Evolutionary conservation across 2,113 vertebrate species (phyloP), one percentile per base, ranked within the genome.

Genomic region (Herpailurus yagouaroundi): DNA sequence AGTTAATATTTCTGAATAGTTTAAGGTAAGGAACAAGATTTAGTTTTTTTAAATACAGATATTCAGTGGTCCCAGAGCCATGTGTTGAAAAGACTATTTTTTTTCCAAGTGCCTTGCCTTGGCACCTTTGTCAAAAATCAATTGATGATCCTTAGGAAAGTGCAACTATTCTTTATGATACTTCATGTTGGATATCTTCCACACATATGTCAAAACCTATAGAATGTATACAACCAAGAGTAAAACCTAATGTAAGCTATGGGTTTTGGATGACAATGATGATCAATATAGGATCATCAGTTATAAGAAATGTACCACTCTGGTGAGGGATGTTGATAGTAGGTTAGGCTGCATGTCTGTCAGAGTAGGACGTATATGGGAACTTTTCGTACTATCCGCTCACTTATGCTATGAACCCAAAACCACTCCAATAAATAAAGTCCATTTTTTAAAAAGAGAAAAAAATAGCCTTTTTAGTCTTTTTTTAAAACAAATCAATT

Each of bases 11-110:
- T 89, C 84, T 41, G 21, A 55, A 45, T 19, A 25, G n/a, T 48
- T 36, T 91, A 88, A 94, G 69, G n/a, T 60, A 91, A 97, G n/a
- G 52, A 64, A 83, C 23, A 97, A 66, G 50, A 12, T 69, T 92
- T 68, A n/a, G 23, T 69, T 90, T 96, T 74, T 74, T 95, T 80
- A 52, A 48, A 27, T 31, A 63, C 4, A 64, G 33, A 18, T 79
- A 45, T n/a, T 89, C 38, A 52, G 36, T 86, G 57, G n/a, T 66
- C 50, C 33, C 45, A 55, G 63, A 16, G 41, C 33, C 71, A 60
- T 36, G 19, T 64, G 29, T 86, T 93, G 41, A 85, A 84, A 66
- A 84, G 36, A 38, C n/a, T 57, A 36, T 80, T 18, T 68, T 84
- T 55, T 89, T 41, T 11, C 60, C 55, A 57, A 85, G 18, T 64